Percentiles rank a stretch among this genome's conserved stretches.
phyloP scores from a whole-genome alignment of 2,113 vertebrate genomes.

The Brachionichthys hirsutus region DNA sequence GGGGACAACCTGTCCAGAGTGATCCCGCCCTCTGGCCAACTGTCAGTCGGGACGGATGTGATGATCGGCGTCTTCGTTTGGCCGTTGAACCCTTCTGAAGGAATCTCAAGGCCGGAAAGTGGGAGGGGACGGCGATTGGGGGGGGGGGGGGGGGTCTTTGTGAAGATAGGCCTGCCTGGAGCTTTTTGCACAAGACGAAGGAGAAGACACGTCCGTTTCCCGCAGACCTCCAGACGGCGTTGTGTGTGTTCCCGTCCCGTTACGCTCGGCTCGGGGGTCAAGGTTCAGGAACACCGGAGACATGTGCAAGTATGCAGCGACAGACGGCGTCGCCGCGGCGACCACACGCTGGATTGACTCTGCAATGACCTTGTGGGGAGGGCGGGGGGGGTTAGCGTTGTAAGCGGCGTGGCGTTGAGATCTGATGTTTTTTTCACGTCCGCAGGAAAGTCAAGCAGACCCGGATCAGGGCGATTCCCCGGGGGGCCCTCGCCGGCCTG shows the following conservation, averaged over 20 bases:
- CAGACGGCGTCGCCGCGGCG: background rate
- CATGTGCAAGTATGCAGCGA: constrained; percentile 42
- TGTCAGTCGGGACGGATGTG: too few relatives aligned
- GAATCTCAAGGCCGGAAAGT: constrained; percentile 52
- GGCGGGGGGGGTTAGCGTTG: too few relatives aligned
- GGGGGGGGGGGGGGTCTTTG: too few relatives aligned
- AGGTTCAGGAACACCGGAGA: constrained; percentile 49
- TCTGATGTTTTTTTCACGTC: constrained; percentile 21
- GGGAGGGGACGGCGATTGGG: background rate
- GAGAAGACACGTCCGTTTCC: constrained; percentile 28
- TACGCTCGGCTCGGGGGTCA: constrained; percentile 50
- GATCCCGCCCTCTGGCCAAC: too few relatives aligned
- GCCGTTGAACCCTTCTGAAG: constrained; percentile 26
- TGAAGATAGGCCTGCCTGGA: background rate
- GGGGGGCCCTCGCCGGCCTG: constrained; percentile 50
- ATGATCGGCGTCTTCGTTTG: constrained; percentile 3
- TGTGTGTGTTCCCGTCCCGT: constrained; percentile 58
- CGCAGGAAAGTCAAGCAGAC: constrained; percentile 67
- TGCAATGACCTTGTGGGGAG: background rate
- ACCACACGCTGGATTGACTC: constrained; percentile 12
- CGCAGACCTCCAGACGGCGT: constrained; percentile 21
- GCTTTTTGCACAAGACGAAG: background rate
- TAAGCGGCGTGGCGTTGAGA: background rate
- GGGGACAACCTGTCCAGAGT: too few relatives aligned
- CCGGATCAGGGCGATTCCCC: constrained; percentile 56